phyloP scores from a whole-genome alignment of 2,797 vertebrate genomes.

The Leptoclinus maculatus region DNA sequence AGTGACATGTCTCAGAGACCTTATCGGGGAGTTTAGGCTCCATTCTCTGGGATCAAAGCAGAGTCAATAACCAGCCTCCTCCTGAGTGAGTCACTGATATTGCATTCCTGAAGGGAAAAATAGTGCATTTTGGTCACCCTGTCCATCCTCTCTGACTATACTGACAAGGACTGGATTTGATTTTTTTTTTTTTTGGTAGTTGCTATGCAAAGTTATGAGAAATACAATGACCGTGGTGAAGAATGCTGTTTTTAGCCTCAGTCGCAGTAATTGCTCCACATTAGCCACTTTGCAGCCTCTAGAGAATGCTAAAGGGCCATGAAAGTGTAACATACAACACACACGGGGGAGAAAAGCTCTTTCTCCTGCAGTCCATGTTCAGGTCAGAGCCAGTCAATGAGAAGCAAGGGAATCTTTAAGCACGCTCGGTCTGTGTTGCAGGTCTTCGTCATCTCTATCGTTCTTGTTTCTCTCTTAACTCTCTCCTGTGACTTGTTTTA shows the following conservation, averaged over 20 bases:
- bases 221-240: slow-evolving; percentile 55
- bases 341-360: slow-evolving; percentile 25
- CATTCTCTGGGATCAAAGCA: slow-evolving; percentile 40
- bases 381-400: slow-evolving; percentile 30
- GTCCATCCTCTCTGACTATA: slow-evolving; percentile 36
- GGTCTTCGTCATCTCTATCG: neutral
- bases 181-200: slow-evolving; percentile 35
- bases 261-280: slow-evolving; percentile 55
- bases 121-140: slow-evolving; percentile 36
- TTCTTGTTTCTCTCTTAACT: slow-evolving; percentile 15
- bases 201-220: slow-evolving; percentile 65
- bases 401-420: slow-evolving; percentile 47
- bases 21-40: slow-evolving; percentile 40
- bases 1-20: slow-evolving; percentile 41
- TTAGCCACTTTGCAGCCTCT: slow-evolving; percentile 46
- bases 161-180: slow-evolving; percentile 44
- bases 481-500: slow-evolving; percentile 33
- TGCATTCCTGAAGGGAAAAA: slow-evolving; percentile 30
- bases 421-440: neutral
- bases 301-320: slow-evolving; percentile 35
- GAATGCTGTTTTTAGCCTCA: slow-evolving; percentile 68
- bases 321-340: slow-evolving; percentile 41
- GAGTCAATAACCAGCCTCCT: slow-evolving; percentile 29
- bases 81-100: slow-evolving; percentile 30
- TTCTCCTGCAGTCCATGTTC: slow-evolving; percentile 39